A percentile compares a stretch with the other conserved stretches of the same genome.
These are phyloP conservation scores for Hypercompe scribonia DNA, from an alignment of 2,888 invertebrate species.

Conservation along the genomic window DNA sequence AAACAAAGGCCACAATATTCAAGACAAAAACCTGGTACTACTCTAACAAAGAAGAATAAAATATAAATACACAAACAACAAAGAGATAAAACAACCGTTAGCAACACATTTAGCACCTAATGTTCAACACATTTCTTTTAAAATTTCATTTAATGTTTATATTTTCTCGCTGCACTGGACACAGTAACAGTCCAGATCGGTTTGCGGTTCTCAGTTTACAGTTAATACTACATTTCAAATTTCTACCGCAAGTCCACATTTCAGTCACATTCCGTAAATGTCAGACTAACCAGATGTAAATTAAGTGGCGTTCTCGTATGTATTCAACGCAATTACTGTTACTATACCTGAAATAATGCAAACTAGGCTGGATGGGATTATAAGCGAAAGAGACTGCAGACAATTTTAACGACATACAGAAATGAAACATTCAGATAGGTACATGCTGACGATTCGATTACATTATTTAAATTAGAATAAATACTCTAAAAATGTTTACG, in stretches of 20 bases:
- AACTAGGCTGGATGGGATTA: neutral
- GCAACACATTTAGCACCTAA: neutral
- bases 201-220: constrained; percentile 19
- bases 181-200: constrained; percentile 17
- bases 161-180: neutral
- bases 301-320: neutral
- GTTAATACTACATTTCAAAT: constrained; percentile 38
- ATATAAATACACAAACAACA: constrained; percentile 4
- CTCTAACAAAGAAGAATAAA: neutral
- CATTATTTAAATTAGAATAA: neutral
- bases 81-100: neutral
- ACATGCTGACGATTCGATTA: neutral
- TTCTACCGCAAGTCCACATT: constrained; percentile 23
- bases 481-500: neutral
- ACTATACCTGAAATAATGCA: neutral
- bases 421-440: no score
- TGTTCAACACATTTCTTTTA: constrained; percentile 9
- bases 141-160: constrained; percentile 3
- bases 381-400: neutral
- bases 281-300: neutral
- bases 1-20: neutral
- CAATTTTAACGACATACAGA: neutral
- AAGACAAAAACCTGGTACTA: neutral
- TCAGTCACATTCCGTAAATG: constrained; percentile 9
- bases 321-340: neutral